Evolutionary conservation across 2,797 vertebrate species (phyloP), one percentile per base, ranked within the genome.

Genomic region (Poeciliopsis paucimaculata): DNA sequence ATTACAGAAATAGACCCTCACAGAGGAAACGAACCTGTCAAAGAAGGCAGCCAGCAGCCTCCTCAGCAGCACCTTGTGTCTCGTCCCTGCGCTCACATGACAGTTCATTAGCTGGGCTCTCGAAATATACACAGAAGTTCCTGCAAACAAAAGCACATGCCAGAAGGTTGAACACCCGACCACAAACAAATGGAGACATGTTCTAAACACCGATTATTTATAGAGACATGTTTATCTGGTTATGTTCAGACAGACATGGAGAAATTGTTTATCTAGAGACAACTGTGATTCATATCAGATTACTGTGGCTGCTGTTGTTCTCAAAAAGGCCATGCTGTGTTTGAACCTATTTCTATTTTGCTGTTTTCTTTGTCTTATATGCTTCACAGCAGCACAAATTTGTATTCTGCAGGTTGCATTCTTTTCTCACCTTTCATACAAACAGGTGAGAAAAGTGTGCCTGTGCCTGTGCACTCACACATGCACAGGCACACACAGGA

Each of bases 71-170:
- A 99, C 98, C 93, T 98, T 99, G 95, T 99, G 98, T 93, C 98
- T 95, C 3, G 97, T 98, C 80, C 98, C 98, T 0, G 98, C 98
- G 1, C 98, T 98, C 90, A 98, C 97, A 1, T 99, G 98, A 95
- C 98, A 99, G 95, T 99, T 99, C 98, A 99, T 99, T 74, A 99
- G 96, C 94, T 99, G 98, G 18, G 98, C 97, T 89, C 98, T 95
- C 0, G 98, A 98, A 94, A 99, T 99, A 90, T 96, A 99, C 86
- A 99, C 98, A 4, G 97, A 98, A 88, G 98, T 98, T 91, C 94
- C 94, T 95, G 81, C 71, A 66, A 45, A 78, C 2, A 64, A 76
- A 78, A 36, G n/a, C 7, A 16, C 28, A 39, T 46, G 68, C 2
- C 43, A 71, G 73, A 71, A 26, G 2, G 34, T 46, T 16, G 53